Evolutionary conservation across 2,888 invertebrate species (phyloP), one percentile per base, ranked within the genome.

Genomic region (Lithophane semibrunnea): DNA sequence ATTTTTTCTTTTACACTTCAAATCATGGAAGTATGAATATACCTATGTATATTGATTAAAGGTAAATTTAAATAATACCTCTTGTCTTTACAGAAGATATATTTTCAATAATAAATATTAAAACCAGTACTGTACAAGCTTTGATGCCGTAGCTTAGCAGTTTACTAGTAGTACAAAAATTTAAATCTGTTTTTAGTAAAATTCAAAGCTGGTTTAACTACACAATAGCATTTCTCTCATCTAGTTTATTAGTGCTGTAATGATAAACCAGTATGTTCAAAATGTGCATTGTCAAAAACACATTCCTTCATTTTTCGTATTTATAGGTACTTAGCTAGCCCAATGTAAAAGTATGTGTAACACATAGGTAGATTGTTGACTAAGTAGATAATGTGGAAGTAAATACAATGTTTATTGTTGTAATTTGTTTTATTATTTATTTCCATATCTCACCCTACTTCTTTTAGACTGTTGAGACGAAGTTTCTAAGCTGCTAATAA

Each of bases 321-420:
- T 61, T 72, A 24, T 73, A 61, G 7, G 2, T 66, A 49, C 5
- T 4, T 49, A 77, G 78, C 37, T 79, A 83, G 82, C 77, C 76
- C 76, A 65, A 65, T 73, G 63, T 84, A 54, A 70, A 75, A 24
- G 70, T 79, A 74, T 76, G 69, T 75, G 72, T 74, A 60, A 66
- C 54, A 58, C 58, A 56, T 76, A 79, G 37, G 4, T 79, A 79
- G 73, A 70, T 72, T 84, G 75, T 84, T 71, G 49, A 68, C 2
- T 63, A 79, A 60, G 75, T 86, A 84, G 80, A 66, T 63, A 47
- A 69, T 78, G 69, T 83, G 84, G 42, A 77, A 83, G 77, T 82
- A 4, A 83, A 74, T 83, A 83, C n/a, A 83, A 83, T 86, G 78
- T 78, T 78, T 83, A 86, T 75, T 78, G 79, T 83, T 86, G 42